phyloP scores from a whole-genome alignment of 1,140 invertebrate genomes.

The Rhyzopertha dominica region DNA sequence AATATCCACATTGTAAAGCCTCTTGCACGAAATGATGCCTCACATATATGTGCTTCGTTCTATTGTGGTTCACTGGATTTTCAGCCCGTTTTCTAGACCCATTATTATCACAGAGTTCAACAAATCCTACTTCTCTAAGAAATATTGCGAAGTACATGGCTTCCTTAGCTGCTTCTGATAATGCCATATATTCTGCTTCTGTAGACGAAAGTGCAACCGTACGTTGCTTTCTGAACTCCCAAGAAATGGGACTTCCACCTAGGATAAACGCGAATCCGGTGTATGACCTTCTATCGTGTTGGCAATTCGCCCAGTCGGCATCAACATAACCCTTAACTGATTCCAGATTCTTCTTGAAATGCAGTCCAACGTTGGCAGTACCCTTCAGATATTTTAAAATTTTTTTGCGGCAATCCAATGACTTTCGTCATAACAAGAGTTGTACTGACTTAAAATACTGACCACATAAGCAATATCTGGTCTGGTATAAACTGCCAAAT shows the following conservation, averaged over 20 bases:
- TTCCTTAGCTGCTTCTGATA: too few species aligned
- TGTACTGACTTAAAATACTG: conserved; percentile 46
- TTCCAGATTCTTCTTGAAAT: background rate
- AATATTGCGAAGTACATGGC: too few species aligned
- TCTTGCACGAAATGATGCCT: too few species aligned
- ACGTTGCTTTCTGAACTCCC: conserved; percentile 34
- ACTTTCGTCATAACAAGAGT: conserved; percentile 31
- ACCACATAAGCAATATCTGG: conserved; percentile 49
- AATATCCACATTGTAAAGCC: too few species aligned
- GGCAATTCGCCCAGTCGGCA: conserved; percentile 31
- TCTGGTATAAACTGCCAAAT: conserved; percentile 43
- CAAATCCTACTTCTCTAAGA: too few species aligned
- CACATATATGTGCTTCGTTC: too few species aligned
- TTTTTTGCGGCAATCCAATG: conserved; percentile 47
- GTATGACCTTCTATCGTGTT: conserved; percentile 30
- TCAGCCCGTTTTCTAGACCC: too few species aligned
- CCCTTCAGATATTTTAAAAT: conserved; percentile 41
- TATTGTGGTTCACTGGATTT: too few species aligned
- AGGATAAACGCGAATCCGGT: conserved; percentile 36
- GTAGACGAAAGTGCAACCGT: conserved; percentile 36
- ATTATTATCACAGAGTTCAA: too few species aligned
- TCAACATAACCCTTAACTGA: conserved; percentile 24
- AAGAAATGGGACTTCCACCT: conserved; percentile 26
- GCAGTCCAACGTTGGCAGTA: conserved; percentile 2
- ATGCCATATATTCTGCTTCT: conserved; percentile 42